Percentiles rank a stretch among this genome's conserved stretches.
phyloP scores from a whole-genome alignment of 2,888 invertebrate species.

The Trichacis sp. region DNA sequence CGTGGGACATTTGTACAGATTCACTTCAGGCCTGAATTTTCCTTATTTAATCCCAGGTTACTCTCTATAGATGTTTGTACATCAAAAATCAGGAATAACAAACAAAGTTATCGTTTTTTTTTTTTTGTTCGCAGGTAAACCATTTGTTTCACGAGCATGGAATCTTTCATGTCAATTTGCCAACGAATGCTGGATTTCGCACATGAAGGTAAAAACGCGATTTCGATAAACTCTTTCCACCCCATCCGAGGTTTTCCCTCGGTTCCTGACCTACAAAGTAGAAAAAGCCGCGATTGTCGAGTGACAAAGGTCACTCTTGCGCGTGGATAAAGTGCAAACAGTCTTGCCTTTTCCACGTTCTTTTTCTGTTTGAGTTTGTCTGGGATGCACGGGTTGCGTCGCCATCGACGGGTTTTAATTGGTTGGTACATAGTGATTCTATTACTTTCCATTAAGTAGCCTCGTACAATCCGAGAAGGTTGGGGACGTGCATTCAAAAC shows the following conservation, averaged over 20 bases:
- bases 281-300: no score
- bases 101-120: no score
- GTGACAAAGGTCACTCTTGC: no score
- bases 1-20: no score
- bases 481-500: no score
- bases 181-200: constrained; percentile 51
- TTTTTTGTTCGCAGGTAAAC: constrained; percentile 47
- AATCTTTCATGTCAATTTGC: constrained; percentile 50
- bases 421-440: constrained; percentile 44
- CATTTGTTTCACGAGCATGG: constrained; percentile 47
- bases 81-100: no score
- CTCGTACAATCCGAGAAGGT: background rate
- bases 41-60: no score
- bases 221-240: background rate
- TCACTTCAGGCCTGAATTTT: no score
- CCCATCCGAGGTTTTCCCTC: background rate
- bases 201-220: constrained; percentile 47
- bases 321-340: no score
- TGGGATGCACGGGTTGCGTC: constrained; percentile 30
- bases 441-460: constrained; percentile 45
- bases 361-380: constrained; percentile 34
- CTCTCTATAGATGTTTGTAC: no score
- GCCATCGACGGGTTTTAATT: constrained; percentile 42
- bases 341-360: background rate
- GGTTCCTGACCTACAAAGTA: background rate